A percentile compares a stretch with the other conserved stretches of the same genome.
Evolutionary conservation across 2,113 vertebrate genomes (phyloP).

Genomic region (Oceanodroma tethys): DNA sequence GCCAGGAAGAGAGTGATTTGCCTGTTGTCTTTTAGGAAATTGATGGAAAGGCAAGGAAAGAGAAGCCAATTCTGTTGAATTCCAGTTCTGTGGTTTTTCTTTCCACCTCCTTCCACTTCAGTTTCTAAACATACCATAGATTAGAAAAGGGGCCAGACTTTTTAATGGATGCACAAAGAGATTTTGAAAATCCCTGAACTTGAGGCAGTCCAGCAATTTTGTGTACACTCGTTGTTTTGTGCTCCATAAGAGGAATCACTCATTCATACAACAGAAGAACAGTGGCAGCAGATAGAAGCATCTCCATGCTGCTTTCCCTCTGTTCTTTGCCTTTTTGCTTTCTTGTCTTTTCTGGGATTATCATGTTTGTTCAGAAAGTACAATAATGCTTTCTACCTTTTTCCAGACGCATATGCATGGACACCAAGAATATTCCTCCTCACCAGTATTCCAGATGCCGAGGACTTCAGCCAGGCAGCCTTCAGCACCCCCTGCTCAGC

Average conservation of each 20-base stretch:
- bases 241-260: not conserved
- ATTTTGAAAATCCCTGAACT: not conserved
- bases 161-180: not conserved
- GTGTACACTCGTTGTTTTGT: not conserved
- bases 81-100: not conserved
- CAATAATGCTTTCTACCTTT: constrained; percentile 41
- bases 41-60: not conserved
- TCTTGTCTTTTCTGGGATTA: not conserved
- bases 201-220: not conserved
- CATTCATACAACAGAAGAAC: not conserved
- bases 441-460: constrained; percentile 87
- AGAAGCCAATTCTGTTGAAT: not conserved
- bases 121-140: not conserved
- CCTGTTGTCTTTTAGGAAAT: not conserved
- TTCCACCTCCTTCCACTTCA: not conserved
- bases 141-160: not conserved
- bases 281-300: constrained; percentile 17
- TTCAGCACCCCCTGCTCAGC: constrained; percentile 79
- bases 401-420: constrained; percentile 77
- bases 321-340: constrained; percentile 19
- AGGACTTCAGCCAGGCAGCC: constrained; percentile 85
- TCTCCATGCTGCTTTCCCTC: constrained; percentile 41
- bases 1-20: not conserved
- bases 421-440: constrained; percentile 82
- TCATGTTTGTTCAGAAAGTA: not conserved